Conservation (phyloP, 2,888 invertebrate genomes). For the Nycteola revayana region DNA sequence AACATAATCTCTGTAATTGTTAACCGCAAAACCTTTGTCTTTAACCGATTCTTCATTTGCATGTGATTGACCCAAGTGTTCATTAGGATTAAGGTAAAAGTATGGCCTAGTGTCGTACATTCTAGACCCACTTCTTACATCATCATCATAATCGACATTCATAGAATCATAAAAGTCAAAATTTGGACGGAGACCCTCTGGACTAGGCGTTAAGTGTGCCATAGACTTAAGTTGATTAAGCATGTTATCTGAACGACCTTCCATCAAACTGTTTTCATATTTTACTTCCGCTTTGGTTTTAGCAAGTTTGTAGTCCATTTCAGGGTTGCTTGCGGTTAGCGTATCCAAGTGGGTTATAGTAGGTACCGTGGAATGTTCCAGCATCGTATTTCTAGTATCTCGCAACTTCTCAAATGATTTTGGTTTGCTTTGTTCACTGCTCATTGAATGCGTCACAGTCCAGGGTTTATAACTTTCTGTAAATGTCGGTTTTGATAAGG, state of each 20-base stretch:
- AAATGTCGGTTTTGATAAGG: slow-evolving; percentile 2
- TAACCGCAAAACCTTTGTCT: slow-evolving; percentile 54
- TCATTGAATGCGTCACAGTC: slow-evolving; percentile 1
- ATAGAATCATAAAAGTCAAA: slow-evolving; percentile 13
- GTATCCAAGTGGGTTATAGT: slow-evolving; percentile 8
- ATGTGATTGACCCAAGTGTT: slow-evolving; percentile 49
- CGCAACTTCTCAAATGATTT: slow-evolving; percentile 15
- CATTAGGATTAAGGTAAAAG: slow-evolving; percentile 53
- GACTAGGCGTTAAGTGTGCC: slow-evolving; percentile 44
- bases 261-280: slow-evolving; percentile 21
- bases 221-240: slow-evolving; percentile 45
- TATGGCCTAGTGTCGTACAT: slow-evolving; percentile 57
- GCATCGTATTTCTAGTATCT: background rate
- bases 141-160: slow-evolving; percentile 40
- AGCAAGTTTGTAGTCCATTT: slow-evolving; percentile 34
- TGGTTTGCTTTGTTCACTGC: slow-evolving; percentile 4
- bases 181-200: slow-evolving; percentile 26
- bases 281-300: slow-evolving; percentile 39
- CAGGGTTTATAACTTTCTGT: too few species aligned
- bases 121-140: slow-evolving; percentile 52
- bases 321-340: background rate
- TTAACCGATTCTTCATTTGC: slow-evolving; percentile 52
- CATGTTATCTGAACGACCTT: slow-evolving; percentile 35
- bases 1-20: slow-evolving; percentile 39
- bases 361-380: slow-evolving; percentile 4